Evolutionary conservation across 2,888 invertebrate genomes (phyloP).

Genomic region (Scaptodrosophila latifasciaeformis): DNA sequence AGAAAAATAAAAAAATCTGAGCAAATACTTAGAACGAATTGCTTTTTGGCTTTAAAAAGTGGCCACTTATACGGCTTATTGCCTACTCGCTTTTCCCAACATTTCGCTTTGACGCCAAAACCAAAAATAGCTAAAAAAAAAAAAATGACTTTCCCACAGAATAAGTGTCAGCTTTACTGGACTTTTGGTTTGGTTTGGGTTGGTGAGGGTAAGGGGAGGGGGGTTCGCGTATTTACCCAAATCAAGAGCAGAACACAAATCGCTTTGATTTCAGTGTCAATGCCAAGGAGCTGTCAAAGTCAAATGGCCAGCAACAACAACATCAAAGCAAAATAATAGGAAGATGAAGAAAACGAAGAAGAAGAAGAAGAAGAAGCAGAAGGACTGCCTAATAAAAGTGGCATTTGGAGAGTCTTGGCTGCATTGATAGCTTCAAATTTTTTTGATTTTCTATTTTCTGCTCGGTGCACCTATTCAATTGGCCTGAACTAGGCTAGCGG

Average conservation of each 20-base stretch:
- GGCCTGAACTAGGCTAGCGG: slow-evolving; percentile 67
- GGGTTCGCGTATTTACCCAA: slow-evolving; percentile 49
- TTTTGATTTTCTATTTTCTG: slow-evolving; percentile 67
- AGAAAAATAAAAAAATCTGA: no score
- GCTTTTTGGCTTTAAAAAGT: slow-evolving; percentile 40
- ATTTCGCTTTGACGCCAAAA: no score
- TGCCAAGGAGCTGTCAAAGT: slow-evolving; percentile 19
- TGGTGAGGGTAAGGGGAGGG: no score
- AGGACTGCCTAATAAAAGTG: slow-evolving; percentile 53
- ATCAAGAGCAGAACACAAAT: slow-evolving; percentile 53
- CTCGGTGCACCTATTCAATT: slow-evolving; percentile 57
- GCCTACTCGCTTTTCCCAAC: slow-evolving; percentile 31
- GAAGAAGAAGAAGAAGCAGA: slow-evolving; percentile 13
- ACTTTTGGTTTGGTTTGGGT: slow-evolving; percentile 19
- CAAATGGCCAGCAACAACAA: slow-evolving; percentile 24
- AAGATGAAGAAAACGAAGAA: slow-evolving; percentile 43
- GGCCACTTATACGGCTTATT: slow-evolving; percentile 65
- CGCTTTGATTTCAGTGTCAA: slow-evolving; percentile 51
- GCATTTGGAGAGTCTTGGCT: no score
- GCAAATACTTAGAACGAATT: no score
- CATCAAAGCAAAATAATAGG: slow-evolving; percentile 62
- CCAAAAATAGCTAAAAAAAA: no score
- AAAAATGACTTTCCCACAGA: no score
- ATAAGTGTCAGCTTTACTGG: slow-evolving; percentile 15
- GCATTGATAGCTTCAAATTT: no score